A percentile compares a stretch with the other conserved stretches of the same genome.
Evolutionary conservation across 2,797 vertebrate genomes (phyloP).

Genomic region (Hydrophis major): DNA sequence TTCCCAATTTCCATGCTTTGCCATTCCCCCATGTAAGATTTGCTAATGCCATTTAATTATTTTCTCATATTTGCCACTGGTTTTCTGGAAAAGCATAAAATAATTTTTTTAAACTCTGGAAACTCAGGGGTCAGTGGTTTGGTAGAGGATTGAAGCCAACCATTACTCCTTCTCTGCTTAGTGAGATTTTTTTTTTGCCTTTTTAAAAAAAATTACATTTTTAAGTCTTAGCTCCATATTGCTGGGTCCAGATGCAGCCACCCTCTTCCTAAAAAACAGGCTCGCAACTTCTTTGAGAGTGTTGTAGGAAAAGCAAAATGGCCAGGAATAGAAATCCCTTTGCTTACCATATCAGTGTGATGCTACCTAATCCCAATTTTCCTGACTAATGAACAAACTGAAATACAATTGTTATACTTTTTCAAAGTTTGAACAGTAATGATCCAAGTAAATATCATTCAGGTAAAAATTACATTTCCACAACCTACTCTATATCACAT

Average conservation of each 20-base stretch:
- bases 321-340: neutral
- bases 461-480: neutral
- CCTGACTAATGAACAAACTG: neutral
- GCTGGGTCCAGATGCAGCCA: neutral
- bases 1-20: neutral
- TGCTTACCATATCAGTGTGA: neutral
- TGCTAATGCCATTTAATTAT: neutral
- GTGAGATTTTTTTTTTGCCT: neutral
- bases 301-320: neutral
- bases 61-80: neutral
- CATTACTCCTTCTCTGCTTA: too few species aligned
- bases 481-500: neutral
- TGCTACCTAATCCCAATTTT: neutral
- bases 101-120: neutral
- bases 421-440: neutral
- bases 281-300: neutral
- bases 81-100: neutral
- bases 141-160: neutral
- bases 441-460: neutral
- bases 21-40: neutral
- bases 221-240: neutral
- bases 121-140: neutral
- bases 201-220: neutral
- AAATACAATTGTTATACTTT: neutral
- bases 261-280: neutral